Evolutionary conservation across 2,888 invertebrate genomes (phyloP), one percentile per base, ranked within the genome.

Genomic region (Stenoptilia bipunctidactyla): DNA sequence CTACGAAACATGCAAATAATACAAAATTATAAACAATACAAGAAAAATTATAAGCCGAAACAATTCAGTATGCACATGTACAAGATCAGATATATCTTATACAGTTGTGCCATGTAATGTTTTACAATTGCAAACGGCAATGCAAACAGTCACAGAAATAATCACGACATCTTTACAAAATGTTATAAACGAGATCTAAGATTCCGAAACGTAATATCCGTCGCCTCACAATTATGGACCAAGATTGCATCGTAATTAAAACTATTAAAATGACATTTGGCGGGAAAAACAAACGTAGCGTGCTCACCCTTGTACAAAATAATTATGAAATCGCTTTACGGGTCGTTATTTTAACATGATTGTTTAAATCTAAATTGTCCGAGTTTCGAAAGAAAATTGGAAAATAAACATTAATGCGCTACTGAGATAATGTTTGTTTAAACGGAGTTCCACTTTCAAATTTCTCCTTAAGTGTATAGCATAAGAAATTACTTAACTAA

Each of bases 181-280:
- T 15, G 36, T 12, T 15, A 36, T 15, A 36, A 36, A 15, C 15
- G 6, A 36, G 15, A 15, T 15, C 36, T 36, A 14, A 15, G 15
- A 30, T n/a, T 30, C 50, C 54, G 56, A 56, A 9, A n/a, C 12
- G 30, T 30, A 30, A 30, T 30, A 30, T 57, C 52, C 53, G 54
- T 55, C 53, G 52, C 52, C 47, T 47, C 52, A 58, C 58, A 68
- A 71, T 73, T 68, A 68, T 53, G 44, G 20, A 52, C 52, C 49
- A 51, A 51, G 48, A 53, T 43, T 47, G 50, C 54, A 46, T 52
- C 55, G 61, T 67, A 77, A 77, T 79, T 77, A 77, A 70, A 71
- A 74, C 76, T 61, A 79, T 80, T 80, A 80, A 75, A 77, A 75
- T 65, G 58, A 72, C 76, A 80, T 79, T 77, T 76, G 71, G 63